phyloP scores from a whole-genome alignment of 2,113 vertebrate genomes.

The Montifringilla adamsi region DNA sequence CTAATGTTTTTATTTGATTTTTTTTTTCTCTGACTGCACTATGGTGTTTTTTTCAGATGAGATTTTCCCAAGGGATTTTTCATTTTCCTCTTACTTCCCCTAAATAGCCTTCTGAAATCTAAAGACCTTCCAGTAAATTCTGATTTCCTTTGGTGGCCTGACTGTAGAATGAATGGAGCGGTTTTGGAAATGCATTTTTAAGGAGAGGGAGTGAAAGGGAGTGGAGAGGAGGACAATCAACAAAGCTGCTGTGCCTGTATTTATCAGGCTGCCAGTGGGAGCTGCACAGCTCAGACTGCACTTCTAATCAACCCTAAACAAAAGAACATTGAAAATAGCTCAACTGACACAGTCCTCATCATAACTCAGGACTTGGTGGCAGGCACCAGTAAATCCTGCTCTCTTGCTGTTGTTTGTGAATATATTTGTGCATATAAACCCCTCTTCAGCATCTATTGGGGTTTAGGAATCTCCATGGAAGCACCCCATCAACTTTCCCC shows the following conservation, averaged over 20 bases:
- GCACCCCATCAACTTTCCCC: not conserved
- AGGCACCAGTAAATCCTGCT: conserved; percentile 32
- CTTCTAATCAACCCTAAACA: conserved; percentile 45
- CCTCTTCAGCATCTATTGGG: not conserved
- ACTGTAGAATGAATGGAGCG: conserved; percentile 9
- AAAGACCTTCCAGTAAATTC: conserved; percentile 26
- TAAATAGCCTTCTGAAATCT: conserved; percentile 25
- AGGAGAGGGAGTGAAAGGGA: conserved; percentile 35
- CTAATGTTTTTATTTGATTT: conserved; percentile 27
- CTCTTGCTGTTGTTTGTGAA: conserved; percentile 2
- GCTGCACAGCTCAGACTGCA: conserved; percentile 1
- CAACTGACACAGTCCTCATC: not conserved
- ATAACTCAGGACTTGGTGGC: not conserved
- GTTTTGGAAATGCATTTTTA: conserved; percentile 49
- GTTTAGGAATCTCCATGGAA: not conserved
- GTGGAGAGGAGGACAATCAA: not conserved
- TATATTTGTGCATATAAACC: not conserved
- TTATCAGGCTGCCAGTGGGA: conserved; percentile 48
- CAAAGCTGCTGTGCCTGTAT: conserved; percentile 14
- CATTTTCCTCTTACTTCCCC: not conserved
- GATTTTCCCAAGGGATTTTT: conserved; percentile 29
- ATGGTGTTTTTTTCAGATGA: not conserved
- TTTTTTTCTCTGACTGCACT: not conserved
- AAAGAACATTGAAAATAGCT: conserved; percentile 49
- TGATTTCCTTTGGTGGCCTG: conserved; percentile 33